Conservation (phyloP, 2,888 invertebrate genomes). For the Pardosa pseudoannulata region DNA sequence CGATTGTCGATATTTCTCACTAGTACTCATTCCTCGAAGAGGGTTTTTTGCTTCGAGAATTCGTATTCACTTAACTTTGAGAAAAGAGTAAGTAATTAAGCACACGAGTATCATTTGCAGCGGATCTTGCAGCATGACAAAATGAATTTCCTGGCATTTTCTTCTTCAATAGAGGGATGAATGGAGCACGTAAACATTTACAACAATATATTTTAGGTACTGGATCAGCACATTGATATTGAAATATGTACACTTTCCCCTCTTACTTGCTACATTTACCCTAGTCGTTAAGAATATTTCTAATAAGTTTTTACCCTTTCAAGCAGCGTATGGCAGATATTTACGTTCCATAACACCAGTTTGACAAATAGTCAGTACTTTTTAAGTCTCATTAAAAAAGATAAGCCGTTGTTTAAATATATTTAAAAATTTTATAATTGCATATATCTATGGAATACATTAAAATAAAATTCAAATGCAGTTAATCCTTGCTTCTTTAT, state of each 20-base stretch:
- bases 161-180: slow-evolving; percentile 7
- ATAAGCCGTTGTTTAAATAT: too few species aligned
- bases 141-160: slow-evolving; percentile 2
- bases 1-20: slow-evolving; percentile 68
- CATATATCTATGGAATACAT: too few species aligned
- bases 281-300: too few species aligned
- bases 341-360: too few species aligned
- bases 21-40: slow-evolving; percentile 10
- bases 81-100: slow-evolving; percentile 69
- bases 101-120: slow-evolving; percentile 36
- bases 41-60: slow-evolving; percentile 25
- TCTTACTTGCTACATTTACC: too few species aligned
- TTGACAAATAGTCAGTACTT: too few species aligned
- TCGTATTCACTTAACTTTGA: slow-evolving; percentile 46
- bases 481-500: too few species aligned
- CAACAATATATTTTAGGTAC: neutral
- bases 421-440: too few species aligned
- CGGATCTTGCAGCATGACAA: slow-evolving; percentile 8
- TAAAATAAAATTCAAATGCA: too few species aligned
- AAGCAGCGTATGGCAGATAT: too few species aligned
- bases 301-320: too few species aligned
- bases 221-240: neutral
- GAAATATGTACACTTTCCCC: neutral
- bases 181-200: neutral
- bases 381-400: too few species aligned